These are phyloP conservation scores for Cardinalis cardinalis DNA, from an alignment of 2,113 vertebrate genomes.

Conservation along the genomic window DNA sequence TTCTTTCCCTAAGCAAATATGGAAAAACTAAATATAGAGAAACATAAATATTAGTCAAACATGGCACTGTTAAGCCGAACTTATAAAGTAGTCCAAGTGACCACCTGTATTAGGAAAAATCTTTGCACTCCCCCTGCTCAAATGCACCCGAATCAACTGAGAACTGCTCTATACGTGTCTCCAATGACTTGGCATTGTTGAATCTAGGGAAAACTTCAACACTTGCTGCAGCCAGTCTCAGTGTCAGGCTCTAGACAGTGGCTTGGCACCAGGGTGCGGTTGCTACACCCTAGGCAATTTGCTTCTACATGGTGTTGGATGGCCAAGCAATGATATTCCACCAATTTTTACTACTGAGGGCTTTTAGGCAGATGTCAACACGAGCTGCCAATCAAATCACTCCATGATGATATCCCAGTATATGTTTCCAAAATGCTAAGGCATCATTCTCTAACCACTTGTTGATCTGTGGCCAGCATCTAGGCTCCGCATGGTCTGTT, in stretches of 20 bases:
- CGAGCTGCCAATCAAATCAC: background rate
- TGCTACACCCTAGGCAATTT: background rate
- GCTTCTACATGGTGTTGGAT: background rate
- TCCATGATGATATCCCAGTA: no score
- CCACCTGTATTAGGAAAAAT: background rate
- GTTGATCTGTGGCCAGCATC: background rate
- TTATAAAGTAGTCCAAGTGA: background rate
- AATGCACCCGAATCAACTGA: background rate
- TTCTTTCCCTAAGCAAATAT: background rate
- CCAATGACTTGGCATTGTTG: accelerated
- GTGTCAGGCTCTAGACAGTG: background rate
- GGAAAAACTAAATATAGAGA: background rate
- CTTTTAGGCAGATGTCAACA: background rate
- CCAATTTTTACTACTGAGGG: background rate
- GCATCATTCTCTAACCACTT: background rate
- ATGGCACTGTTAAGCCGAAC: background rate
- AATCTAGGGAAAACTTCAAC: background rate
- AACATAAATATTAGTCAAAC: background rate
- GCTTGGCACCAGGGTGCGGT: background rate
- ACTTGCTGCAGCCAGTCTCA: background rate
- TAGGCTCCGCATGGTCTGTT: background rate
- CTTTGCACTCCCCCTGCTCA: background rate
- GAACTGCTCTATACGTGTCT: background rate
- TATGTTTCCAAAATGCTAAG: background rate
- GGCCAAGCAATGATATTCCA: background rate